phyloP scores from a whole-genome alignment of 2,113 vertebrate genomes.

The Acrocephalus arundinaceus region DNA sequence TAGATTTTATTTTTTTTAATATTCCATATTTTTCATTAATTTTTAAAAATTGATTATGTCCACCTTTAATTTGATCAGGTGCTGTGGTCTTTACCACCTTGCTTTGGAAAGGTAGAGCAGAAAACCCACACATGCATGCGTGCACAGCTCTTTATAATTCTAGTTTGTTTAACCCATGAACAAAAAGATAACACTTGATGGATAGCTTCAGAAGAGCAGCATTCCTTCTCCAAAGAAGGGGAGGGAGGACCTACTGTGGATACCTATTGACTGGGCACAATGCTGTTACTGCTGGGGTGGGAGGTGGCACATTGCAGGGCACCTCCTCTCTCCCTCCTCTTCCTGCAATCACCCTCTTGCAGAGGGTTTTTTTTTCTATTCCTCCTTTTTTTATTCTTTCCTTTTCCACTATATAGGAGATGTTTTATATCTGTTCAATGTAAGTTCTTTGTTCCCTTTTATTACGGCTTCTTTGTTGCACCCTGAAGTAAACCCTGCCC shows the following conservation, averaged over 20 bases:
- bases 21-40: not conserved
- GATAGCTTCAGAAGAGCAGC: not conserved
- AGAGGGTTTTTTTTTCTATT: not conserved
- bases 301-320: not conserved
- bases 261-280: accelerated
- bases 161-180: not conserved
- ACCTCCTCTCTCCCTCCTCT: not conserved
- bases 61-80: not conserved
- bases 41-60: accelerated
- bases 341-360: not conserved
- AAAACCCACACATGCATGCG: accelerated
- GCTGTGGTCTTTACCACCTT: not conserved
- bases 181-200: not conserved
- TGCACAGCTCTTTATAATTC: not conserved
- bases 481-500: not conserved
- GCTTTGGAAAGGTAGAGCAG: not conserved
- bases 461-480: not conserved
- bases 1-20: not conserved
- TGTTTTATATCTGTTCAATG: not conserved
- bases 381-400: not conserved
- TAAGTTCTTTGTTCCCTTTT: not conserved
- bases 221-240: no score
- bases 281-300: not conserved
- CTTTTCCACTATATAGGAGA: not conserved
- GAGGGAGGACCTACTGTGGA: not conserved